Conservation (phyloP, 2,888 invertebrate species). For the Zonitis immaculata region DNA sequence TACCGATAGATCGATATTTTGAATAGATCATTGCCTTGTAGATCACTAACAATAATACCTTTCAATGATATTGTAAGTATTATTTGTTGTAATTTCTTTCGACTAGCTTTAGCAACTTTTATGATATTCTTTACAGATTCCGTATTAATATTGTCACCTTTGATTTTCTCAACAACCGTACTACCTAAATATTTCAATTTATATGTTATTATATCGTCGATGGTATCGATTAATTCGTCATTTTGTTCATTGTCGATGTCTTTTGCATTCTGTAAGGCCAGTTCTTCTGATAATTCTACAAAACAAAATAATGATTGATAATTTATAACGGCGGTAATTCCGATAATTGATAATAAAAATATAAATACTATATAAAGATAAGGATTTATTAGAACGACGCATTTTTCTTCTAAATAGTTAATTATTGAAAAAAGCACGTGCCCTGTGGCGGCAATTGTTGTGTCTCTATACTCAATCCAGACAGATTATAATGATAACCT, state of each 20-base stretch:
- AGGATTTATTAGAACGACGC: too few relatives aligned
- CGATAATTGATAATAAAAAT: too few relatives aligned
- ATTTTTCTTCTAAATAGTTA: too few relatives aligned
- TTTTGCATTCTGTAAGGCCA: constrained; percentile 60
- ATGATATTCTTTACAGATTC: constrained; percentile 79
- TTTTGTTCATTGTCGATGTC: constrained; percentile 45
- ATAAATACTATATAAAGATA: too few relatives aligned
- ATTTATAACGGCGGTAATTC: too few relatives aligned
- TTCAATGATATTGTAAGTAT: constrained; percentile 68
- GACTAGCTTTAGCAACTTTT: constrained; percentile 56
- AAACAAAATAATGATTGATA: constrained; percentile 16
- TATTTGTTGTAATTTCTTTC: constrained; percentile 59
- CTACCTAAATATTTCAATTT: constrained; percentile 70
- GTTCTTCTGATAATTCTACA: constrained; percentile 64
- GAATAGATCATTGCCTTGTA: constrained; percentile 64
- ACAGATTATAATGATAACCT: too few relatives aligned
- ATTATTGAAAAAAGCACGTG: too few relatives aligned
- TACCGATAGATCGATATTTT: constrained; percentile 84
- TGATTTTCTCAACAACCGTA: constrained; percentile 68
- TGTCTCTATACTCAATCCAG: too few relatives aligned
- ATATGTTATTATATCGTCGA: constrained; percentile 50
- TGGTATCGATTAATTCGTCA: background rate
- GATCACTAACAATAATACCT: constrained; percentile 72
- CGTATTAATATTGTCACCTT: constrained; percentile 68
- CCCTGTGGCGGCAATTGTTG: too few relatives aligned